Conservation (phyloP, 2,888 invertebrate genomes). For the Flexamia atlantica region DNA sequence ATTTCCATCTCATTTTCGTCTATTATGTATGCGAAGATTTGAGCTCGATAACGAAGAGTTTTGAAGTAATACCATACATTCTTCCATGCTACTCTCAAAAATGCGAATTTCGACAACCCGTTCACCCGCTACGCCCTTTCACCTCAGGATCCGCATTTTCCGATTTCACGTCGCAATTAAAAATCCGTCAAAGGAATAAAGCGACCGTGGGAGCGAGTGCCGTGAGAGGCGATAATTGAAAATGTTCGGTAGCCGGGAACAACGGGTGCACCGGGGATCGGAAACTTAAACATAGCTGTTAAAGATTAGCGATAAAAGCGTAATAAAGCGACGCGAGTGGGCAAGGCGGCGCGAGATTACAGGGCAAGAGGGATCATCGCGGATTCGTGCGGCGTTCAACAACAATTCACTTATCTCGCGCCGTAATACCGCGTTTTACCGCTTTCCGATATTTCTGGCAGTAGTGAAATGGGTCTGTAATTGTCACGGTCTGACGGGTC, state of each 20-base stretch:
- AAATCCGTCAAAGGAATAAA: constrained; percentile 42
- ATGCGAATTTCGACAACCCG: not conserved
- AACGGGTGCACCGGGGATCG: constrained; percentile 35
- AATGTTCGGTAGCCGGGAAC: constrained; percentile 52
- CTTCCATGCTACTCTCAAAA: not conserved
- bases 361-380: constrained; percentile 16
- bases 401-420: constrained; percentile 32
- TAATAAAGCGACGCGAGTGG: constrained; percentile 29
- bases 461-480: constrained; percentile 39
- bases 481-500: constrained; percentile 10
- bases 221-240: constrained; percentile 45
- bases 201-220: constrained; percentile 5
- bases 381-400: constrained; percentile 35
- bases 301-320: constrained; percentile 50
- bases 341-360: constrained; percentile 40
- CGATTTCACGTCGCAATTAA: constrained; percentile 38
- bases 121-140: too few relatives aligned
- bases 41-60: too few relatives aligned
- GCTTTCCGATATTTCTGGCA: constrained; percentile 22
- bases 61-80: too few relatives aligned
- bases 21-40: too few relatives aligned
- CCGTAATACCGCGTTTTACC: constrained; percentile 30
- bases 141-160: not conserved
- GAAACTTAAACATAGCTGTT: constrained; percentile 55
- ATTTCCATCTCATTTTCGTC: too few relatives aligned